Evolutionary conservation across 1,140 invertebrate species (phyloP), one percentile per base, ranked within the genome.

Genomic region (Leptonema lineaticorne): DNA sequence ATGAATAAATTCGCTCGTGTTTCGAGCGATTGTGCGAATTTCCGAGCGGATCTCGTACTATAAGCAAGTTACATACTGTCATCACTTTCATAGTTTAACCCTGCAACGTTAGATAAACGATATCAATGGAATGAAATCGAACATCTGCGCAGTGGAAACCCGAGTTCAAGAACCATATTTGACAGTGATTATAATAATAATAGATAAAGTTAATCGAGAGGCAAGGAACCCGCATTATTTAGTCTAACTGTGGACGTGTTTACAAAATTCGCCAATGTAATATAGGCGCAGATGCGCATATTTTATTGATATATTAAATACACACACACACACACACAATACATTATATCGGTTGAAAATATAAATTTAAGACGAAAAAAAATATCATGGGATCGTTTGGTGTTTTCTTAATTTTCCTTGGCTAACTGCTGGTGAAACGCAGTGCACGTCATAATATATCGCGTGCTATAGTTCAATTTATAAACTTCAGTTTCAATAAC

Each of bases 391-490:
- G 33, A 62, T 37, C 33, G 29, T 62, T 30, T 18, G 58, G 58
- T 26, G 33, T 41, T 20, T 41, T 9, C 16, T 22, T 30, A 22
- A 33, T 16, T 30, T 30, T 53, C 18, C 6, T 9, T 7, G 30
- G 58, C 16, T 30, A 28, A 41, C 37, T 9, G 37, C 16, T 16
- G 30, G 26, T 16, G 28, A 16, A 62, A 18, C 18, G 58, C 18
- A 22, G 37, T 53, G 22, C 67, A 63, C 50, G 67, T 50, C 63
- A 29, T 33, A 20, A 53, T 62, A 28, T 29, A 68, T 68, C 27
- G 67, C 67, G 67, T 69, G 67, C 30, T 27, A 5, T 11, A 18
- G 26, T 37, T 37, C 62, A 69, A 69, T 69, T 69, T 69, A 69
- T 69, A 33, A 62, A 46, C 28, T 24, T 64, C 62, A 26, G 58